These are phyloP conservation scores for Hyles lineata DNA, from an alignment of 2,888 invertebrate genomes.

Conservation along the genomic window DNA sequence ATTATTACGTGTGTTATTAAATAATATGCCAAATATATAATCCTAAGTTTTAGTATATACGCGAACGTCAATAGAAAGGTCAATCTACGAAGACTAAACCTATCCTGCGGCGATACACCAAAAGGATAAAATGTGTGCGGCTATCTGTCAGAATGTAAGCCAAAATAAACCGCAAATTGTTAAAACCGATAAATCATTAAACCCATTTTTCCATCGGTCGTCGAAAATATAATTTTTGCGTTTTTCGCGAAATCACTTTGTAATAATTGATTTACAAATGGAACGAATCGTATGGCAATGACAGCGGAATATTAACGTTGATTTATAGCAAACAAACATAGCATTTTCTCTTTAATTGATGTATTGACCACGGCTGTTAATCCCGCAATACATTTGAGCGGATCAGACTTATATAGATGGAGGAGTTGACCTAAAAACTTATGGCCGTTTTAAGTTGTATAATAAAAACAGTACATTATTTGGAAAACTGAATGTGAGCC, in stretches of 20 bases:
- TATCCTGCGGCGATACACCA: conserved; percentile 37
- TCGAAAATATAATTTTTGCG: background rate
- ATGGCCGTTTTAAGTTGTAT: conserved; percentile 19
- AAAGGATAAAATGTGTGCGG: conserved; percentile 45
- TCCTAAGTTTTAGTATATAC: background rate
- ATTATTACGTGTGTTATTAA: too few relatives aligned
- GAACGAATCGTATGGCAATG: conserved; percentile 6
- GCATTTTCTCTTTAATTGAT: background rate
- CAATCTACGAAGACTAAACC: conserved; percentile 40
- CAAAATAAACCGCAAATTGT: conserved; percentile 48
- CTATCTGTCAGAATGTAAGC: conserved; percentile 41
- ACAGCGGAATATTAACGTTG: background rate
- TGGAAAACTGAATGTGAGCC: conserved; percentile 41
- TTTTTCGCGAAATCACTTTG: background rate
- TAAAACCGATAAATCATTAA: conserved; percentile 41
- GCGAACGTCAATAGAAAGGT: conserved; percentile 27
- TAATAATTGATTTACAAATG: conserved; percentile 23
- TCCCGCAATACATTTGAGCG: background rate
- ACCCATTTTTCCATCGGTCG: conserved; percentile 29
- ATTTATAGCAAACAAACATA: conserved; percentile 1
- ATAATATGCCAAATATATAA: too few relatives aligned
- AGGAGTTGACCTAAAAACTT: conserved; percentile 23
- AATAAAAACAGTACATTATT: conserved; percentile 26
- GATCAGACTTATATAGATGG: background rate
- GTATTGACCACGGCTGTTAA: background rate